Evolutionary conservation across 2,888 invertebrate species (phyloP), one percentile per base, ranked within the genome.

Genomic region (Leuctra nigra): DNA sequence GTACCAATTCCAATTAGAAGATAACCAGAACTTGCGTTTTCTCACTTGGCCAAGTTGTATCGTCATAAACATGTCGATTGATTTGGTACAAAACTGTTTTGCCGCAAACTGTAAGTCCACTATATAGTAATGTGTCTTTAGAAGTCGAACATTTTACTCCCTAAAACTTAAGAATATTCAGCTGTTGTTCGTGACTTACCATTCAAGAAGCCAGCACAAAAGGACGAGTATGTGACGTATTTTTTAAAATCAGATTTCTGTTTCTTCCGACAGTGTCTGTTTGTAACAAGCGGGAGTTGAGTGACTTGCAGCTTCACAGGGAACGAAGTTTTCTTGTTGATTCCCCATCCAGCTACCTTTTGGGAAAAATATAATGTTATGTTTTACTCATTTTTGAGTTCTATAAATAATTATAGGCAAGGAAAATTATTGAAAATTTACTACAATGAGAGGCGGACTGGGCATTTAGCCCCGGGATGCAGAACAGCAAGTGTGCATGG

Each of bases 181-280:
- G n/a, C n/a, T n/a, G n/a, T n/a, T n/a, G n/a, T n/a, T n/a, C 11
- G 38, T 41, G 22, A 59, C 56, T 59, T 64, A 64, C 71, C 73
- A 57, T 81, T 80, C 46, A 73, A 73, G 70, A 77, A 80, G 50
- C 82, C 82, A 54, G 79, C 83, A 65, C 83, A 83, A 64, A 83
- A 79, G 1, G 80, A 76, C 53, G 81, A 80, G 62, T 78, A 79
- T 54, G 80, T 78, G 13, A 83, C 64, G 53, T 80, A 74, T 57
- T 72, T 73, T 14, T 68, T 65, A 65, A 83, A 82, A 33, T 80
- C 72, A 2, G 67, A 66, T 1, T 72, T 71, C 47, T 76, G 73
- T 53, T 73, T 73, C 1, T 69, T 62, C 2, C 77, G 71, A 64
- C 83, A 83, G 1, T 73, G 71, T 0, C 72, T 67, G 46, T 77